Evolutionary conservation across 2,888 invertebrate species (phyloP), one percentile per base, ranked within the genome.

Genomic region (Pristionchus entomophagus): DNA sequence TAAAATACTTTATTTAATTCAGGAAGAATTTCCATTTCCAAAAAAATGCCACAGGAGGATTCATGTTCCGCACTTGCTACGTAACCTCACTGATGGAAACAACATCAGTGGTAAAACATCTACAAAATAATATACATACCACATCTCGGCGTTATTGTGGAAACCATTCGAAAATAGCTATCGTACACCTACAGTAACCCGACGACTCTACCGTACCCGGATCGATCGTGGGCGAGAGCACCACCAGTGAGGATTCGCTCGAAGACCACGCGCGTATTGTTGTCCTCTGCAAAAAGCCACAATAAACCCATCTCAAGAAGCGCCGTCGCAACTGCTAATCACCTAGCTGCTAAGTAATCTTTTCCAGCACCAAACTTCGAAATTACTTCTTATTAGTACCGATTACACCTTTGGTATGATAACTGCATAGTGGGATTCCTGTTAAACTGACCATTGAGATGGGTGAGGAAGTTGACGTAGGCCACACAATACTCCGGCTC

Each of bases 231-330:
- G 22, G 97, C 96, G 77, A 99, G 94, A 87, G 96, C 97, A 73
- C 97, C 97, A 0, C 97, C 97, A 0, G 97, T 97, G 0, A 99
- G 95, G 2, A 99, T 97, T 26, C 99, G 95, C 94, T 99, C 99
- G 94, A 99, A 99, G 65, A 99, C 95, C n/a, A 99, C 99, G 84
- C 99, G 95, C 0, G 99, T 99, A 94, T 99, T 99, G 94, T 99
- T 99, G 94, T 99, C 99, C 96, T 99, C 99, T 97, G 95, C 17
- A 95, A 94, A n/a, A n/a, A n/a, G n/a, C n/a, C n/a, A n/a, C n/a
- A n/a, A n/a, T n/a, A n/a, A n/a, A n/a, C n/a, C n/a, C n/a, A n/a
- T n/a, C n/a, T n/a, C n/a, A n/a, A n/a, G n/a, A n/a, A n/a, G n/a
- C n/a, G n/a, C n/a, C n/a, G n/a, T n/a, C n/a, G n/a, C n/a, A n/a